Conservation (phyloP, 2,888 invertebrate species). For the Erebia epiphron region DNA sequence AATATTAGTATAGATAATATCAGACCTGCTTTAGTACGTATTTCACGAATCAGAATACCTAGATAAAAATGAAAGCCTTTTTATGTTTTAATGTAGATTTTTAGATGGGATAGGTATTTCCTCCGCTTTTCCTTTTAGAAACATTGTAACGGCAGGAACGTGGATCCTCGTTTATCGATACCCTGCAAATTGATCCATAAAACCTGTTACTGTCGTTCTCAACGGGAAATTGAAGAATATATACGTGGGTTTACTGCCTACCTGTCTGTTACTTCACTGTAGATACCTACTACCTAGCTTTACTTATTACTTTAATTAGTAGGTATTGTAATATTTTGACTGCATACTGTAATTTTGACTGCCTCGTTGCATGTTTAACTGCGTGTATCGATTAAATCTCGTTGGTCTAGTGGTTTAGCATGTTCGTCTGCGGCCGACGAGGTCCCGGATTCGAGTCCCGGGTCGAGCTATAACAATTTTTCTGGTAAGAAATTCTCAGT, state of each 20-base stretch:
- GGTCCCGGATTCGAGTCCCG: no score
- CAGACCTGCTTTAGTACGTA: background rate
- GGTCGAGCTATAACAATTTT: no score
- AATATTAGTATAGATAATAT: no score
- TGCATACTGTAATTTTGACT: no score
- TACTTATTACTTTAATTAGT: no score
- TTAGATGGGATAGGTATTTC: background rate
- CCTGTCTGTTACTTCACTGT: background rate
- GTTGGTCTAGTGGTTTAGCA: no score
- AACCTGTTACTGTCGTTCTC: background rate
- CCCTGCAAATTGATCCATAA: background rate
- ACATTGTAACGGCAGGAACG: background rate
- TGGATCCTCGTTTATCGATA: background rate
- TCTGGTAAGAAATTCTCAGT: no score
- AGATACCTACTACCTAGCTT: no score
- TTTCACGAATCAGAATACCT: background rate
- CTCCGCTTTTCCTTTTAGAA: background rate
- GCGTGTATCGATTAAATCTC: no score
- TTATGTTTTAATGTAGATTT: background rate
- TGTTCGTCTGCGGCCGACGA: no score
- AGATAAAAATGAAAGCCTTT: constrained; percentile 1
- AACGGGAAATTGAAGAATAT: background rate
- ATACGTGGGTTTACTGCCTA: background rate
- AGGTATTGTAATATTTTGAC: no score
- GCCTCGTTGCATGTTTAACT: no score